Evolutionary conservation across 2,888 invertebrate species (phyloP).

Genomic region (Tachina lurida): DNA sequence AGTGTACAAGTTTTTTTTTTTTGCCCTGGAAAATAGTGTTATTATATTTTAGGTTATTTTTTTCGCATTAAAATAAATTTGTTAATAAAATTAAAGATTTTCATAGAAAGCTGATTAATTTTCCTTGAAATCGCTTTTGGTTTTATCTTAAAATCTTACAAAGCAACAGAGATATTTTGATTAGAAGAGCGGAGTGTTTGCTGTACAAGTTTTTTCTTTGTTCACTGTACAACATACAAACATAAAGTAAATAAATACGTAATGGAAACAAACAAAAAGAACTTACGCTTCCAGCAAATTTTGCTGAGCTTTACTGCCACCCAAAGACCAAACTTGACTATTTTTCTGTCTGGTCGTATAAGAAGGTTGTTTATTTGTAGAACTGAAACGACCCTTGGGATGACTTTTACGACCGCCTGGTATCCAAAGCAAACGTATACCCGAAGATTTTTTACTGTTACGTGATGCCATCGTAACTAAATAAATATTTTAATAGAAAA

Average conservation of each 20-base stretch:
- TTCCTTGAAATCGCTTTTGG: too few relatives aligned
- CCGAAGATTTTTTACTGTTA: constrained; percentile 77
- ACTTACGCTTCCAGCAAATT: constrained; percentile 80
- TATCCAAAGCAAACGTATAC: constrained; percentile 82
- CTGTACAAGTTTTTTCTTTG: too few relatives aligned
- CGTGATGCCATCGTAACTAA: constrained; percentile 78
- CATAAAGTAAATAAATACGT: constrained; percentile 6
- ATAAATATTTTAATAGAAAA: constrained; percentile 64
- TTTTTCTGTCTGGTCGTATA: constrained; percentile 78
- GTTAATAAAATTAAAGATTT: too few relatives aligned
- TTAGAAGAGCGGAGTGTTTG: too few relatives aligned
- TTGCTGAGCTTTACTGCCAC: constrained; percentile 80
- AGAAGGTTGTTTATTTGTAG: constrained; percentile 78
- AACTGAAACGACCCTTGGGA: constrained; percentile 79
- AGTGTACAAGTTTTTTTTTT: too few relatives aligned
- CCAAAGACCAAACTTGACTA: constrained; percentile 81
- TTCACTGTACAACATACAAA: too few relatives aligned
- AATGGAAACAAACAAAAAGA: constrained; percentile 34
- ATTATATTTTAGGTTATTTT: too few relatives aligned
- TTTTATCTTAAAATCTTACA: too few relatives aligned
- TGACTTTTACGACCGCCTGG: constrained; percentile 80
- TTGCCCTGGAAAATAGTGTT: too few relatives aligned
- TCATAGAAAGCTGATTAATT: too few relatives aligned
- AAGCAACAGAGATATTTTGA: too few relatives aligned
- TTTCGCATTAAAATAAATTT: too few relatives aligned